phyloP scores from a whole-genome alignment of 2,113 vertebrate genomes.

The Machaerirhynchus nigripectus region DNA sequence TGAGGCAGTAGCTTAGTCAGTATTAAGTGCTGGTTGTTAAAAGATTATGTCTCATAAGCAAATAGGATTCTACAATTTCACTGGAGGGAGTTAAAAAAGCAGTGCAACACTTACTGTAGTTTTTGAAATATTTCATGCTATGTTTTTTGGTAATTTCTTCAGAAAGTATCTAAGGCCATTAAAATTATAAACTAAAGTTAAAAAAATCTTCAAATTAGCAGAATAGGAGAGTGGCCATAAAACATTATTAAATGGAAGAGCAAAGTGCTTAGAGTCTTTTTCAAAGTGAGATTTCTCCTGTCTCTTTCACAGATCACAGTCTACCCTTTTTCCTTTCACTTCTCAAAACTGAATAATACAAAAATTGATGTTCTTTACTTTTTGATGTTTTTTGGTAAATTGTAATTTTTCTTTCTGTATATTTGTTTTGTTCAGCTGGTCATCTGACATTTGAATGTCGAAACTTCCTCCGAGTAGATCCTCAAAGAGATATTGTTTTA shows the following conservation, averaged over 20 bases:
- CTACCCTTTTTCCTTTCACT: not conserved
- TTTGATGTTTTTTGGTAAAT: not conserved
- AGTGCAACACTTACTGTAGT: not conserved
- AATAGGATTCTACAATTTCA: not conserved
- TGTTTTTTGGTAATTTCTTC: not conserved
- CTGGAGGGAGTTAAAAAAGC: not conserved
- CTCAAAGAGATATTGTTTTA: slow-evolving; percentile 96
- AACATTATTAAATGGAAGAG: not conserved
- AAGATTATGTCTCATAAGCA: not conserved
- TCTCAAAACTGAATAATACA: not conserved
- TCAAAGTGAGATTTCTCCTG: not conserved
- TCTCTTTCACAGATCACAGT: not conserved
- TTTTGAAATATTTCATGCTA: not conserved
- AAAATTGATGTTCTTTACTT: not conserved
- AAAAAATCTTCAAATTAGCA: not conserved
- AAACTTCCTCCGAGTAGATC: slow-evolving; percentile 96
- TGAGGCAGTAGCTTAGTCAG: not conserved
- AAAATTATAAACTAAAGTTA: not conserved
- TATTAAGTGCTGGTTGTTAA: not conserved
- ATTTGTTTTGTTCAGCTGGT: slow-evolving; percentile 80
- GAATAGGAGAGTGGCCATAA: not conserved
- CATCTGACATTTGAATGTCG: slow-evolving; percentile 97
- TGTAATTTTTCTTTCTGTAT: not conserved
- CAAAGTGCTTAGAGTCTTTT: not conserved
- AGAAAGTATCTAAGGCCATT: not conserved